A percentile compares a stretch with the other conserved stretches of the same genome.
phyloP scores from a whole-genome alignment of 2,797 vertebrate species.

The Mergus octosetaceus region DNA sequence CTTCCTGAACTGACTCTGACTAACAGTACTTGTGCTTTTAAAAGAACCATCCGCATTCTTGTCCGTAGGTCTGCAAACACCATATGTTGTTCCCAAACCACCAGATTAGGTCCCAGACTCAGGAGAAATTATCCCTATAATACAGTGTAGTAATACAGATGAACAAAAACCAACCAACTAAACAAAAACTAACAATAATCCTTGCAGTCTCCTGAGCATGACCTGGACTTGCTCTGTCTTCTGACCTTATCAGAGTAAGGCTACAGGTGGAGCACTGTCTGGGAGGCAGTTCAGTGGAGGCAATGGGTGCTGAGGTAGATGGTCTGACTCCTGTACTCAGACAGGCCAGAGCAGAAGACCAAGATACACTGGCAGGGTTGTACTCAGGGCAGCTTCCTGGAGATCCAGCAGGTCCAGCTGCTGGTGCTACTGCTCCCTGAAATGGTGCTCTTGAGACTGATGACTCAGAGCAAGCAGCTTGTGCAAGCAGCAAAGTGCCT shows the following conservation, averaged over 20 bases:
- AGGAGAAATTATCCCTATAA: not conserved
- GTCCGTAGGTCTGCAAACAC: not conserved
- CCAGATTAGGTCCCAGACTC: not conserved
- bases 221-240: not conserved
- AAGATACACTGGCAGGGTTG: not conserved
- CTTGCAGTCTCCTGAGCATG: not conserved
- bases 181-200: not conserved
- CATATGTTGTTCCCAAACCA: not conserved
- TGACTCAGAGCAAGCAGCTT: not conserved
- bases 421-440: not conserved
- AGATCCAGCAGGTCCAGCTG: not conserved
- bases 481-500: not conserved
- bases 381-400: not conserved
- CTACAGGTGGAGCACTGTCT: rapidly evolving
- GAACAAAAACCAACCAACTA: not conserved
- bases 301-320: not conserved
- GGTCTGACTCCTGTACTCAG: not conserved
- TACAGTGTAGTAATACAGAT: not conserved
- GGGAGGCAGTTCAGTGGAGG: not conserved
- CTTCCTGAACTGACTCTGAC: not conserved
- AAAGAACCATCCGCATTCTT: not conserved
- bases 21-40: not conserved
- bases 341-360: not conserved
- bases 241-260: not conserved
- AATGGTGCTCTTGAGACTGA: not conserved